phyloP scores from a whole-genome alignment of 2,113 vertebrate species.

The Anarrhichthys ocellatus region DNA sequence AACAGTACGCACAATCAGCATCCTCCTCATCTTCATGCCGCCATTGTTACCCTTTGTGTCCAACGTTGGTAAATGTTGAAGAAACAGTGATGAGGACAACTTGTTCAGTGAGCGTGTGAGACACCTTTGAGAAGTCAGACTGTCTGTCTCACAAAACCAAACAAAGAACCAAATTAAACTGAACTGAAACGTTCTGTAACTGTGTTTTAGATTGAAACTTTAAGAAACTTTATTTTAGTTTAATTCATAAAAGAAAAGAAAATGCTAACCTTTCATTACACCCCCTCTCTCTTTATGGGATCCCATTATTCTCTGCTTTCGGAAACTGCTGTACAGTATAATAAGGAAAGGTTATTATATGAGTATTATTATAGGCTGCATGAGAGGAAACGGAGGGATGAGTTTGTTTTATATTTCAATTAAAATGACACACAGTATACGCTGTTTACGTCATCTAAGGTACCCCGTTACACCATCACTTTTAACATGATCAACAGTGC shows the following conservation, averaged over 20 bases:
- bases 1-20: background rate
- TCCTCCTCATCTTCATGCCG: background rate
- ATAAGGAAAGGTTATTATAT: background rate
- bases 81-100: background rate
- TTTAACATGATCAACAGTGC: background rate
- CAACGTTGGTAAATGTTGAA: too few relatives aligned
- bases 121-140: background rate
- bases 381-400: background rate
- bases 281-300: background rate
- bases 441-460: background rate
- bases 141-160: too few relatives aligned
- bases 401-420: background rate
- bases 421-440: background rate
- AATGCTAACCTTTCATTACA: background rate
- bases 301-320: background rate
- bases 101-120: background rate
- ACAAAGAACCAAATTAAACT: too few relatives aligned
- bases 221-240: background rate
- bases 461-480: background rate
- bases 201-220: too few relatives aligned
- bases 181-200: too few relatives aligned
- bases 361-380: background rate
- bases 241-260: background rate
- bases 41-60: background rate
- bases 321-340: too few relatives aligned